phyloP scores from a whole-genome alignment of 2,888 invertebrate species.

The Drosophila nigricruria region DNA sequence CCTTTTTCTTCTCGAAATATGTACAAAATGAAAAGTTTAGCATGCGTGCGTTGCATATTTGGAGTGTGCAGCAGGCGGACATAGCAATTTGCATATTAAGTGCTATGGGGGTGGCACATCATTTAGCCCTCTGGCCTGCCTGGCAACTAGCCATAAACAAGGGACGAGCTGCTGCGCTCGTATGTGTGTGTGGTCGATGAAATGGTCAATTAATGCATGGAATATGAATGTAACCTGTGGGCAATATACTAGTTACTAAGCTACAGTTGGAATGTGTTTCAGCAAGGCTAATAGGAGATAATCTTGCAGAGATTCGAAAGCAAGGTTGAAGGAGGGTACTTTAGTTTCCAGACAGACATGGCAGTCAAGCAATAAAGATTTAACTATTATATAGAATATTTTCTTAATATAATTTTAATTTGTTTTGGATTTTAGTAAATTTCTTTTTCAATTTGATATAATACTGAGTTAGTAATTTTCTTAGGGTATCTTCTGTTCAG shows the following conservation, averaged over 20 bases:
- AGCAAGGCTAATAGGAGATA: not conserved
- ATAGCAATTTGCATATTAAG: conserved; percentile 69
- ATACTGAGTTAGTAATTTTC: not conserved
- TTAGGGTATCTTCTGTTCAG: not conserved
- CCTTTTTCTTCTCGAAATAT: conserved; percentile 38
- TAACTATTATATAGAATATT: not conserved
- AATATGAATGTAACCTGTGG: conserved; percentile 22
- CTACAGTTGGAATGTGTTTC: not conserved
- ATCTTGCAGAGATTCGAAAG: not conserved
- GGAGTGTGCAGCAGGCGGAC: conserved; percentile 30
- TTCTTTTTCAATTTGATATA: too few relatives aligned
- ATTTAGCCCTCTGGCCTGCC: conserved; percentile 14
- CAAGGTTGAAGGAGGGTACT: too few relatives aligned
- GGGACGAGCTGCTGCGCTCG: conserved; percentile 5
- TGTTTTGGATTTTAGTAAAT: not conserved
- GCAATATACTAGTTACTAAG: conserved; percentile 1
- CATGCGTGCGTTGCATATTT: conserved; percentile 11
- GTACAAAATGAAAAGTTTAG: conserved; percentile 49
- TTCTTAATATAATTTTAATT: not conserved
- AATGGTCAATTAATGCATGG: conserved; percentile 37
- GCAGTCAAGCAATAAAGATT: not conserved
- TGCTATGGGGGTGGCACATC: conserved; percentile 25
- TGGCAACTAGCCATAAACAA: conserved; percentile 19
- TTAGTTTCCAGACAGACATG: not conserved
- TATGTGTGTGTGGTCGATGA: conserved; percentile 32